Evolutionary conservation across 2,888 invertebrate genomes (phyloP), one percentile per base, ranked within the genome.

Genomic region (Lasioglossum oenotherae): DNA sequence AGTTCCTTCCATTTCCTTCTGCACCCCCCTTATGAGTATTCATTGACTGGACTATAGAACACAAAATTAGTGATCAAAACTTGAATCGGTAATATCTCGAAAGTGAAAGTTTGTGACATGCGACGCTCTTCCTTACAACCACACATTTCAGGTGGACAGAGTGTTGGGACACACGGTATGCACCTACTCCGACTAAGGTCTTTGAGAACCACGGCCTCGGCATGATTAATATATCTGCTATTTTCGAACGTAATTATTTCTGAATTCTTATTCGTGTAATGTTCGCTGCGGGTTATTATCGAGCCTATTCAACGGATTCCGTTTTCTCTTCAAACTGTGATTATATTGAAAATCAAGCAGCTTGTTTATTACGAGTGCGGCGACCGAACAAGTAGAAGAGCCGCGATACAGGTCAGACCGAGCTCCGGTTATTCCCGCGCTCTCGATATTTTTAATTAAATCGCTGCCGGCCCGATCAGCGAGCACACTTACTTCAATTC

Each of bases 371-470:
- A 76, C 27, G 49, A 86, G 74, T 27, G 76, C 1, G 8, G 31
- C 31, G 79, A 6, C 6, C 31, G 72, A 31, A 27, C 41, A 74
- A 82, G 86, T 86, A 60, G 86, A 80, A 41, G 72, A 64, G 69
- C 12, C 60, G 38, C 82, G 78, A 82, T 86, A 82, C 80, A 77
- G 86, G 86, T 82, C 86, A 86, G 82, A 53, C 82, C 71, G 38
- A 69, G 49, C 46, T 35, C n/a, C n/a, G 14, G n/a, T 60, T 57
- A 67, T 46, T 53, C 44, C 71, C n/a, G 27, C 12, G 12, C 8
- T 23, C 35, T 10, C 38, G 41, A 72, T 85, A 85, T 80, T 77
- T 78, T 81, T 75, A 81, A 86, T 85, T 86, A 53, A 49, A 64
- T 75, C 31, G 49, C 19, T 19, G 41, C 4, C 57, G 60, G 53